Conservation (phyloP, 1,140 invertebrate species). For the Drosophila kepulauana region DNA sequence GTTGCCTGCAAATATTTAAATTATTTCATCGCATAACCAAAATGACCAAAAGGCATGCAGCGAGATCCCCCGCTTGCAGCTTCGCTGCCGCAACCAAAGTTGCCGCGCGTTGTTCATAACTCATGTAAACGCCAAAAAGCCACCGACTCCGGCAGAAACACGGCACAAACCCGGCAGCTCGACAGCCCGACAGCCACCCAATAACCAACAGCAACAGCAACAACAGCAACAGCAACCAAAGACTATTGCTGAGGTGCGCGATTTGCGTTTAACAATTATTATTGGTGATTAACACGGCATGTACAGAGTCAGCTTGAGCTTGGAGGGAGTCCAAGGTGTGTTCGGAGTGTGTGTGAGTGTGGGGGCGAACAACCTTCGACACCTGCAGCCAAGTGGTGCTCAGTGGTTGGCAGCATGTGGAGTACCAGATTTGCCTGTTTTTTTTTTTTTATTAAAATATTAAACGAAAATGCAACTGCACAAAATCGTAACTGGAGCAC, state of each 20-base stretch:
- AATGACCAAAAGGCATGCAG: constrained; percentile 75
- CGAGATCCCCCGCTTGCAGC: neutral
- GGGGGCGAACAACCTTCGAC: constrained; percentile 73
- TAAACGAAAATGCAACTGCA: constrained; percentile 79
- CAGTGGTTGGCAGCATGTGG: constrained; percentile 59
- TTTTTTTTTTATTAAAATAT: constrained; percentile 78
- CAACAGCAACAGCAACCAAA: neutral
- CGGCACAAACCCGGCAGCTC: constrained; percentile 10
- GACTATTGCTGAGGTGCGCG: constrained; percentile 48
- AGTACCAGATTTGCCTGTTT: constrained; percentile 64
- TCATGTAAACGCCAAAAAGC: constrained; percentile 69
- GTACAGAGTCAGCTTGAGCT: constrained; percentile 47
- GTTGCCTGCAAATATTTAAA: constrained; percentile 79
- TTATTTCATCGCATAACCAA: constrained; percentile 82
- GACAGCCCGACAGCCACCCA: constrained; percentile 24
- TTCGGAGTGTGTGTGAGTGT: neutral
- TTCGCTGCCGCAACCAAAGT: constrained; percentile 10
- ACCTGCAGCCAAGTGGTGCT: constrained; percentile 66
- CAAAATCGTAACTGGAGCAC: constrained; percentile 51
- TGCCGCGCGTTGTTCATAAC: constrained; percentile 64
- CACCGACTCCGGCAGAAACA: constrained; percentile 27
- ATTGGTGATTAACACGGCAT: constrained; percentile 84
- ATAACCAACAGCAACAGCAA: neutral
- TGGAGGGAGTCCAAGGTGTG: constrained; percentile 8
- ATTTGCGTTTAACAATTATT: constrained; percentile 83